Percentiles rank a stretch among this genome's conserved stretches.
Evolutionary conservation across 1,140 invertebrate genomes (phyloP).

Genomic region (Tetranychus urticae): DNA sequence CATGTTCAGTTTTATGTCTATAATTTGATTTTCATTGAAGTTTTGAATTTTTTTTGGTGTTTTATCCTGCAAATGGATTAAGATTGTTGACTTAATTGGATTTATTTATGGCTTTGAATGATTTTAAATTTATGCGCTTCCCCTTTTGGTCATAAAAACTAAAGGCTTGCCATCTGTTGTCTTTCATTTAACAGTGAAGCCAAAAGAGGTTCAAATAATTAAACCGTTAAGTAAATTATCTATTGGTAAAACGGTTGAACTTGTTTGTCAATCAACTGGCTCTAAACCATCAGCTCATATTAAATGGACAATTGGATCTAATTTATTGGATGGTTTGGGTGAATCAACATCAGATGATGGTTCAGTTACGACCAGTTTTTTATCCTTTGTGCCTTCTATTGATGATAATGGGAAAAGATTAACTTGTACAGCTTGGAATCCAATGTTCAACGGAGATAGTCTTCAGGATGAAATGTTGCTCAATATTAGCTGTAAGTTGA

Average conservation of each 20-base stretch:
- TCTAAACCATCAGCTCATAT: slow-evolving; percentile 57
- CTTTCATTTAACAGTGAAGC: slow-evolving; percentile 37
- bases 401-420: slow-evolving; percentile 54
- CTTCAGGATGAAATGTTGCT: neutral
- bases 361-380: slow-evolving; percentile 12
- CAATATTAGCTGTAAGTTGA: neutral
- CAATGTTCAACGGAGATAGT: neutral
- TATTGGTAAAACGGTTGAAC: slow-evolving; percentile 31
- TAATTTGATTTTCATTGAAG: too few relatives aligned
- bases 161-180: too few relatives aligned
- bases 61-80: too few relatives aligned
- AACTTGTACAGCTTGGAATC: slow-evolving; percentile 36
- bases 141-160: too few relatives aligned
- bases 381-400: slow-evolving; percentile 32
- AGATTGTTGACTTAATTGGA: too few relatives aligned
- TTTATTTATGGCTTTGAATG: too few relatives aligned
- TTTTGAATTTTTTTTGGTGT: too few relatives aligned
- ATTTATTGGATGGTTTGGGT: neutral
- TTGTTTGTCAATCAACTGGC: slow-evolving; percentile 61
- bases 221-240: slow-evolving; percentile 5
- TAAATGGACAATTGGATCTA: slow-evolving; percentile 47
- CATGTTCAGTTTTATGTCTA: too few relatives aligned
- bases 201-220: slow-evolving; percentile 35
- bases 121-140: neutral
- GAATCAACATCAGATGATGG: slow-evolving; percentile 11